A percentile compares a stretch with the other conserved stretches of the same genome.
Evolutionary conservation across 35 echinoderm and acorn worm genomes (phyloP).

Genomic region (Lytechinus variegatus): DNA sequence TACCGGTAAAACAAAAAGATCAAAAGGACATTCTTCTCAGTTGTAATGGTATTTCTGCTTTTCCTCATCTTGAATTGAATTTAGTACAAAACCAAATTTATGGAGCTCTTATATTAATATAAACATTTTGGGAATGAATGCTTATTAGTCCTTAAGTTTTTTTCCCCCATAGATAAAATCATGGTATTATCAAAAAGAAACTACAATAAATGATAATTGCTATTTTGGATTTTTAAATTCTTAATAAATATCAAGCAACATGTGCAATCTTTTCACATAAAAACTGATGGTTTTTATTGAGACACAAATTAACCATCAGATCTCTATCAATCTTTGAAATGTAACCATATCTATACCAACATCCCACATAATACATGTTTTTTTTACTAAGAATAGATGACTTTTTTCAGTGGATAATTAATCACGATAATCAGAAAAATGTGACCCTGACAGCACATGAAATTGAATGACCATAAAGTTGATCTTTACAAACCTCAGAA

Average conservation of each 20-base stretch:
- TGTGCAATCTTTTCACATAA: background rate
- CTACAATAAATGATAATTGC: background rate
- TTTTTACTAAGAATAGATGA: background rate
- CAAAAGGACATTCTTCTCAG: too few relatives aligned
- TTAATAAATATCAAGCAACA: background rate
- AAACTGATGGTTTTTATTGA: background rate
- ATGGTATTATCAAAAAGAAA: background rate
- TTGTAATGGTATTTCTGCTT: too few relatives aligned
- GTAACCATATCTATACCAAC: background rate
- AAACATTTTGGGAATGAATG: too few relatives aligned
- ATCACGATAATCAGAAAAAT: background rate
- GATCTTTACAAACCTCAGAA: too few relatives aligned
- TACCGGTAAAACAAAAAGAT: background rate
- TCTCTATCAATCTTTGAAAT: background rate
- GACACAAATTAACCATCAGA: background rate
- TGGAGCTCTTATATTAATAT: too few relatives aligned
- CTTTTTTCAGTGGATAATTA: background rate
- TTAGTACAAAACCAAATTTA: too few relatives aligned
- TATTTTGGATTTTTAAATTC: background rate
- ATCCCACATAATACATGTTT: background rate
- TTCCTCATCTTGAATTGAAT: too few relatives aligned
- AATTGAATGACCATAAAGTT: too few relatives aligned
- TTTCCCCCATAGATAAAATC: background rate
- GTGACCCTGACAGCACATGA: too few relatives aligned
- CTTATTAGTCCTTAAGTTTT: too few relatives aligned